Conservation (phyloP, 2,113 vertebrate species). For the Atractosteus spatula region DNA sequence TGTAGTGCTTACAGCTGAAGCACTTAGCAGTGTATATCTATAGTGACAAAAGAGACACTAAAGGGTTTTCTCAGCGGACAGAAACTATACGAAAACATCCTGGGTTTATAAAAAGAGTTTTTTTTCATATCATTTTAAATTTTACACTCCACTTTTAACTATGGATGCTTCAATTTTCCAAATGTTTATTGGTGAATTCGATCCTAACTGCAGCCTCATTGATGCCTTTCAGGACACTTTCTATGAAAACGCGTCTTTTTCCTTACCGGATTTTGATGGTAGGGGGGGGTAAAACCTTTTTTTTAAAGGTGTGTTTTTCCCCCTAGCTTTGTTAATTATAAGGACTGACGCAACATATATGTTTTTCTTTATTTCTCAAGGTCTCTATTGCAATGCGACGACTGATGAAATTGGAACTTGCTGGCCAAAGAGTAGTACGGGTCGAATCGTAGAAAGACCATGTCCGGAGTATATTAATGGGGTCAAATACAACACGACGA, state of each 20-base stretch:
- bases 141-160: background rate
- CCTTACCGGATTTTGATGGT: conserved; percentile 76
- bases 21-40: background rate
- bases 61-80: background rate
- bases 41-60: background rate
- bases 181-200: conserved; percentile 78
- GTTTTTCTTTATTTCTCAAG: conserved; percentile 45
- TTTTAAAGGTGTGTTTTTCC: background rate
- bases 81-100: background rate
- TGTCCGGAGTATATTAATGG: conserved; percentile 95
- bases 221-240: conserved; percentile 76
- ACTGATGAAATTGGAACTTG: conserved; percentile 96
- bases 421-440: conserved; percentile 85
- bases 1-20: background rate
- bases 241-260: conserved; percentile 68
- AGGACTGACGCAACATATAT: background rate
- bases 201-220: conserved; percentile 86
- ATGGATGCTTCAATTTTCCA: conserved; percentile 79
- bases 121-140: background rate
- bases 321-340: background rate
- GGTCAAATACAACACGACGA: conserved; percentile 93
- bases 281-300: conserved; percentile 51
- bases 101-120: background rate
- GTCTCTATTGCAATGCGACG: conserved; percentile 87
- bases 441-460: conserved; percentile 85